These are phyloP conservation scores for Tyrannus savana DNA, from an alignment of 2,113 vertebrate genomes.

Conservation along the genomic window DNA sequence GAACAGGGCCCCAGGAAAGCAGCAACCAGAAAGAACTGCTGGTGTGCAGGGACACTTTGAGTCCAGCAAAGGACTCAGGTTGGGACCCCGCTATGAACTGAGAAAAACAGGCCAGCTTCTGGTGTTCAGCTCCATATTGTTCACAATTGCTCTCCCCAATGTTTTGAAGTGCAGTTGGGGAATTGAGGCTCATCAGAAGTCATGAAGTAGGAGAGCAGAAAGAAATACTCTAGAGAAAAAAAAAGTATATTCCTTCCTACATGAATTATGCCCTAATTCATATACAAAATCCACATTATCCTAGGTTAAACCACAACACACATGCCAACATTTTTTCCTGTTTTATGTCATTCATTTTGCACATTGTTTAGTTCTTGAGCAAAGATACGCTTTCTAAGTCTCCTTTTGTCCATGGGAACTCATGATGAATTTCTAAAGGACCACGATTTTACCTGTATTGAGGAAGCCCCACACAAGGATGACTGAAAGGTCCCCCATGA, in stretches of 20 bases:
- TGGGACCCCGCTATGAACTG: rapidly evolving
- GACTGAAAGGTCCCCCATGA: not conserved
- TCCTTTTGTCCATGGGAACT: not conserved
- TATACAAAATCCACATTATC: not conserved
- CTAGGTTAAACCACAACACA: not conserved
- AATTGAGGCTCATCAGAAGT: not conserved
- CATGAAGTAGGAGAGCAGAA: not conserved
- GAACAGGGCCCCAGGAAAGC: not conserved
- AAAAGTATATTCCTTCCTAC: not conserved
- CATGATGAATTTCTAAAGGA: not conserved
- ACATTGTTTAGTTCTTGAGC: not conserved
- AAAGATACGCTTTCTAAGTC: not conserved
- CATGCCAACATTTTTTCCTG: not conserved
- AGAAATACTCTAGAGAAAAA: not conserved
- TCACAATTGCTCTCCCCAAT: not conserved
- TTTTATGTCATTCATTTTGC: not conserved
- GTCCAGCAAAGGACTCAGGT: not conserved
- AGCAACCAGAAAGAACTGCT: not conserved
- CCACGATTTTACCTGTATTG: not conserved
- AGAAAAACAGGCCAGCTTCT: not conserved
- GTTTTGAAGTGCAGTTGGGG: not conserved
- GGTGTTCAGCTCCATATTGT: not conserved
- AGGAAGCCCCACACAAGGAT: not conserved
- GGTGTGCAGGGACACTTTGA: not conserved
- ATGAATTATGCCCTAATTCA: not conserved